phyloP scores from a whole-genome alignment of 2,113 vertebrate genomes.

The Emydura subglobosa region DNA sequence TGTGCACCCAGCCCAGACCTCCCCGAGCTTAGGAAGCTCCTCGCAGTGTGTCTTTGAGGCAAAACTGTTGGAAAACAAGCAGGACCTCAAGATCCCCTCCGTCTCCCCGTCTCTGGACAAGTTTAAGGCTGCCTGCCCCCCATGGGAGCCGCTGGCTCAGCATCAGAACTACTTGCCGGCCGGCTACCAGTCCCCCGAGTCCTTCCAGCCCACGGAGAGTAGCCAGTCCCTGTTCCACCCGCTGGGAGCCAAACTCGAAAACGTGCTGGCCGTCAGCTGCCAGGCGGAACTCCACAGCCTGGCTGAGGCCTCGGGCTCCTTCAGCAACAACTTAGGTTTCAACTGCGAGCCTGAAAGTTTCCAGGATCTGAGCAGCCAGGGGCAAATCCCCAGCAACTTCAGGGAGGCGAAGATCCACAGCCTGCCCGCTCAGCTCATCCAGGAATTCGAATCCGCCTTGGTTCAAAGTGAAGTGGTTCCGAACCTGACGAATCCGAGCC shows the following conservation, averaged over 20 bases:
- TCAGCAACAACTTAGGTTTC: conserved; percentile 63
- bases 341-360: conserved; percentile 62
- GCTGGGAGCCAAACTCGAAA: conserved; percentile 78
- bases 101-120: conserved; percentile 86
- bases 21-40: conserved; percentile 73
- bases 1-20: conserved; percentile 76
- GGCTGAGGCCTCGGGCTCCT: conserved; percentile 40
- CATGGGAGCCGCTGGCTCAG: conserved; percentile 88
- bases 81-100: conserved; percentile 82
- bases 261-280: conserved; percentile 76
- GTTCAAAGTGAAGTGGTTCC: conserved; percentile 45
- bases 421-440: conserved; percentile 20
- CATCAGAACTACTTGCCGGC: conserved; percentile 81
- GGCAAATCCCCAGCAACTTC: conserved; percentile 50
- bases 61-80: conserved; percentile 84
- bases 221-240: conserved; percentile 72
- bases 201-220: conserved; percentile 14
- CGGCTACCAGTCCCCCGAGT: conserved; percentile 77
- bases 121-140: conserved; percentile 87
- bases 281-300: conserved; percentile 70
- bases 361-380: not conserved
- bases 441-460: conserved; percentile 49
- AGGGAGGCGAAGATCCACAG: conserved; percentile 48
- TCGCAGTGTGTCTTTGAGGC: conserved; percentile 81
- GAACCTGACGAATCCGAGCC: not conserved